Evolutionary conservation across 2,888 invertebrate species (phyloP).

Genomic region (Dynastes hyllus): DNA sequence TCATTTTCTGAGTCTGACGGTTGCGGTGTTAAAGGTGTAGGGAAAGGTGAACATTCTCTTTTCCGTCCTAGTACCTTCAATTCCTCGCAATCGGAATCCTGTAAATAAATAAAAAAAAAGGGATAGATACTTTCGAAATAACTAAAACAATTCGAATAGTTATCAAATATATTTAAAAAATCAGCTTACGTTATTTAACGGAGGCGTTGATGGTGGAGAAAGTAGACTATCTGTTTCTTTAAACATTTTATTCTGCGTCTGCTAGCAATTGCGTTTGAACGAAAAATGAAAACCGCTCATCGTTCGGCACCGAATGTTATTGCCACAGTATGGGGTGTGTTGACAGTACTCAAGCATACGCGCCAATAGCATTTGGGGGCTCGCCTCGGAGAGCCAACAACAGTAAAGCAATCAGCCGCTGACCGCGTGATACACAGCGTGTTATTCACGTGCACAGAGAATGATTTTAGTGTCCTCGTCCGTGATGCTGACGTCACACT

Average conservation of each 20-base stretch:
- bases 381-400: constrained; percentile 80
- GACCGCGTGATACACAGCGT: constrained; percentile 84
- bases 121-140: constrained; percentile 44
- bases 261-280: constrained; percentile 29
- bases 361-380: constrained; percentile 63
- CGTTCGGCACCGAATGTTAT: constrained; percentile 64
- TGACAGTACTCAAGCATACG: constrained; percentile 69
- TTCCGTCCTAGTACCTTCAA: constrained; percentile 51
- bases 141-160: neutral
- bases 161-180: neutral
- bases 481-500: constrained; percentile 79
- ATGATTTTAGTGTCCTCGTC: constrained; percentile 78
- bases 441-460: constrained; percentile 89
- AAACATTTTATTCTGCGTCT: constrained; percentile 56
- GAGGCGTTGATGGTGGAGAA: constrained; percentile 84
- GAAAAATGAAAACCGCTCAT: constrained; percentile 63
- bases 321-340: constrained; percentile 71
- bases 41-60: constrained; percentile 60
- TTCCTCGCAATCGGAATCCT: constrained; percentile 19
- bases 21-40: constrained; percentile 80
- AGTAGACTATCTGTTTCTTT: constrained; percentile 67
- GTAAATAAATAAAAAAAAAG: constrained; percentile 40
- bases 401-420: constrained; percentile 78
- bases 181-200: constrained; percentile 73
- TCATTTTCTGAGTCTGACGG: constrained; percentile 87